Percentiles rank a stretch among this genome's conserved stretches.
phyloP scores from a whole-genome alignment of 2,113 vertebrate genomes.

The Ochotona princeps region DNA sequence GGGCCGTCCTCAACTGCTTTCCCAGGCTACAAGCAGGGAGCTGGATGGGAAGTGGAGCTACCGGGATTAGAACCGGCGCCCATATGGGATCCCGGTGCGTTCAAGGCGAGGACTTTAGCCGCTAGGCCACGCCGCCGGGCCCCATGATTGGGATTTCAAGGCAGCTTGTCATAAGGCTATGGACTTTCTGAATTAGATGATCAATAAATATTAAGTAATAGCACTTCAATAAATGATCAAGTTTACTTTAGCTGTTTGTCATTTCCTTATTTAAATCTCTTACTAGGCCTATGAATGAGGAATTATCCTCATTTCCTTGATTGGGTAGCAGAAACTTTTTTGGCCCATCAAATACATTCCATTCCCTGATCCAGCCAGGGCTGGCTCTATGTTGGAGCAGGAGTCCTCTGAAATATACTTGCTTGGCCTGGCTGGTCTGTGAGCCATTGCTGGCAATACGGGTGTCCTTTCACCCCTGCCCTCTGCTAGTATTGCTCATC shows the following conservation, averaged over 20 bases:
- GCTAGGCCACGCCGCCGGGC: no score
- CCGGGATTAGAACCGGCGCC: no score
- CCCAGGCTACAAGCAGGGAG: no score
- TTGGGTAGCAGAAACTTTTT: not conserved
- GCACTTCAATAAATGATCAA: not conserved
- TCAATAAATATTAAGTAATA: not conserved
- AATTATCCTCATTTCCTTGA: slow-evolving; percentile 7
- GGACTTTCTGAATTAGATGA: slow-evolving; percentile 5
- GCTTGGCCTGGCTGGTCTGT: not conserved
- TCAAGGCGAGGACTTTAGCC: no score
- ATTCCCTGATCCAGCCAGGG: not conserved
- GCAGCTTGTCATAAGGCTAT: not conserved
- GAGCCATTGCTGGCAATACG: not conserved
- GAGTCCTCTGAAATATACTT: not conserved
- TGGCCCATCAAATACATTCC: not conserved
- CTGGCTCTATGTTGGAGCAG: not conserved
- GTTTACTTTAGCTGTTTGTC: no score
- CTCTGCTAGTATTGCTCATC: not conserved
- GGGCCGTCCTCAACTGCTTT: no score
- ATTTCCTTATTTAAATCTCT: slow-evolving; percentile 5
- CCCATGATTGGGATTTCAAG: slow-evolving; percentile 4
- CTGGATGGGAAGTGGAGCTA: no score
- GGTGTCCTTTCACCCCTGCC: not conserved
- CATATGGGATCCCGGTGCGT: no score
- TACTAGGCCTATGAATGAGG: not conserved